Evolutionary conservation across 2,888 invertebrate species (phyloP).

Genomic region (Plagodis pulveraria): DNA sequence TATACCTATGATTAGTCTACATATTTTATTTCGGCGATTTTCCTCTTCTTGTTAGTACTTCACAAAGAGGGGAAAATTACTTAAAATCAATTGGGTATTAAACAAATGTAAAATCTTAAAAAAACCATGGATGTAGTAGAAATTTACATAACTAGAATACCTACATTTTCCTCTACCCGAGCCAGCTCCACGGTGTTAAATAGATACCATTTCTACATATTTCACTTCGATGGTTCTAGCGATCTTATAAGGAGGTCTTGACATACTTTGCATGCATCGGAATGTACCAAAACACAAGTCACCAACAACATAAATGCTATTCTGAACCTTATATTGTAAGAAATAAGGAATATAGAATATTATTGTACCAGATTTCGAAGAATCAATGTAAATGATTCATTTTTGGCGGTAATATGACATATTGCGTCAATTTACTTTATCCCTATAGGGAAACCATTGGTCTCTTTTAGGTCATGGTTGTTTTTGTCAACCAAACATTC

Average conservation of each 20-base stretch:
- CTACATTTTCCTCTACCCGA: no score
- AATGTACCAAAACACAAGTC: neutral
- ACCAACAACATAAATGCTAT: neutral
- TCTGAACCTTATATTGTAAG: constrained; percentile 3
- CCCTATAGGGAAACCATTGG: neutral
- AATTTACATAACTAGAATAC: no score
- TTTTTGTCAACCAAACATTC: neutral
- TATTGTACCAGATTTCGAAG: constrained; percentile 18
- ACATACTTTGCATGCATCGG: constrained; percentile 32
- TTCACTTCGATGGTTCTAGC: constrained; percentile 1
- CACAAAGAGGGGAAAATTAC: no score
- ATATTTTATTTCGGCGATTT: no score
- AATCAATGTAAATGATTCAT: constrained; percentile 21
- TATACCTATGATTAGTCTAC: no score
- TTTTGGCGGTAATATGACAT: constrained; percentile 10
- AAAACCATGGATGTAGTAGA: no score
- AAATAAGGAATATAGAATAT: constrained; percentile 8
- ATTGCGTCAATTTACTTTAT: neutral
- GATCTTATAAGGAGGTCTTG: constrained; percentile 32
- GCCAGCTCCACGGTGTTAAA: no score
- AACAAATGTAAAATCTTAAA: no score
- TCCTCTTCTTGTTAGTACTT: no score
- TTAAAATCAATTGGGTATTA: no score
- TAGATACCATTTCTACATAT: neutral
- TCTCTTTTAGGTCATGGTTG: neutral